phyloP scores from a whole-genome alignment of 2,888 invertebrate genomes.

The Dascillus cervinus region DNA sequence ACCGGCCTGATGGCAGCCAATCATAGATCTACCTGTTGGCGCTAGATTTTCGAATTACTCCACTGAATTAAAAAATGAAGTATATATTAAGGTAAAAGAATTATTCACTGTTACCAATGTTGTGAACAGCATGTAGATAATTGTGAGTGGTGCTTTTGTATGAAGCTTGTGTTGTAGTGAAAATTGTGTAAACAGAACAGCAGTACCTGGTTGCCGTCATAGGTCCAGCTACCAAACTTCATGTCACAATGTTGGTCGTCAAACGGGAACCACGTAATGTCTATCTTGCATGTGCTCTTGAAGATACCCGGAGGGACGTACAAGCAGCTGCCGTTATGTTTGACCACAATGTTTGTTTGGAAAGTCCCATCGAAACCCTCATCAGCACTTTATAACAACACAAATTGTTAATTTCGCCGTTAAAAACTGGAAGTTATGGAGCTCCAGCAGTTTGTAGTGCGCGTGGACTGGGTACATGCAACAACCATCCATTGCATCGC shows the following conservation, averaged over 20 bases:
- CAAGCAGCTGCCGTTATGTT: conserved; percentile 96
- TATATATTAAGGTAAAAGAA: no score
- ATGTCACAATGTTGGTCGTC: conserved; percentile 99
- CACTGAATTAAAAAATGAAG: no score
- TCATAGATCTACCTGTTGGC: no score
- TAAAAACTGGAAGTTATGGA: conserved; percentile 7
- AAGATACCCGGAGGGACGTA: conserved; percentile 99
- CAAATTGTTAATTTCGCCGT: conserved; percentile 38
- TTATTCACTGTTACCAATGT: no score
- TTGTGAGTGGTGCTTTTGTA: no score
- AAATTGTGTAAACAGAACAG: conserved; percentile 15
- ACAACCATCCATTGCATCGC: conserved; percentile 33
- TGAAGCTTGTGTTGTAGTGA: conserved; percentile 10
- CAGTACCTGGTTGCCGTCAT: conserved; percentile 90
- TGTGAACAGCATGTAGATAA: no score
- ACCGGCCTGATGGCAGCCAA: no score
- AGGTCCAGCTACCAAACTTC: conserved; percentile 99
- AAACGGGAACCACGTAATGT: conserved; percentile 99
- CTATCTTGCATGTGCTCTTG: conserved; percentile 99
- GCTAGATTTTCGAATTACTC: no score
- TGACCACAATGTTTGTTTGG: conserved; percentile 99
- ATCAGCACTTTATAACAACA: conserved; percentile 79
- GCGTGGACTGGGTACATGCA: conserved; percentile 32
- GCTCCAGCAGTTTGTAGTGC: conserved; percentile 16
- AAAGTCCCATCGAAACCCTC: conserved; percentile 99